Percentiles rank a stretch among this genome's conserved stretches.
These are phyloP conservation scores for Rattus rattus DNA, from an alignment of 2,113 vertebrate genomes.

Conservation along the genomic window DNA sequence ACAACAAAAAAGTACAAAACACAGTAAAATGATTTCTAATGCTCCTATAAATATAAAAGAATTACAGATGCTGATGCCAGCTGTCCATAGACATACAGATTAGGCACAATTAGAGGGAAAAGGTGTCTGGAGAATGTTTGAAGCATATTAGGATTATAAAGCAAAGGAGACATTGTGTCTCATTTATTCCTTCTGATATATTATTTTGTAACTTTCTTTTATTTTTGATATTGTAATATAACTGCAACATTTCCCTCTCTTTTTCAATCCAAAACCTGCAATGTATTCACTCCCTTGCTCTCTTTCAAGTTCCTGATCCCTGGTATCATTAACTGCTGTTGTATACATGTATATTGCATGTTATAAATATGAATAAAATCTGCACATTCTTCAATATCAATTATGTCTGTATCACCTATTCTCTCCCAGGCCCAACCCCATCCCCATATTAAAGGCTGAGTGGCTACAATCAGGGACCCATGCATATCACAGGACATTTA, in stretches of 20 bases:
- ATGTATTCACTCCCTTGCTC: background rate
- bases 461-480: background rate
- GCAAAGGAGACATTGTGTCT: background rate
- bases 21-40: background rate
- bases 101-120: background rate
- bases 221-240: background rate
- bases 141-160: background rate
- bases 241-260: background rate
- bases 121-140: background rate
- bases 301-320: background rate
- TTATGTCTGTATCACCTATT: background rate
- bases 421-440: background rate
- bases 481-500: slow-evolving; percentile 58
- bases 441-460: background rate
- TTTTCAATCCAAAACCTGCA: background rate
- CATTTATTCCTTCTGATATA: background rate
- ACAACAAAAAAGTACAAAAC: background rate
- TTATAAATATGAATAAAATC: background rate
- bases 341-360: background rate
- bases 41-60: background rate
- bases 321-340: background rate
- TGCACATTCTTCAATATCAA: background rate
- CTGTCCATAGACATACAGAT: background rate
- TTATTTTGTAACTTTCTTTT: background rate
- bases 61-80: background rate